Percentiles rank a stretch among this genome's conserved stretches.
phyloP scores from a whole-genome alignment of 2,113 vertebrate genomes.

The Onychostruthus taczanowskii region DNA sequence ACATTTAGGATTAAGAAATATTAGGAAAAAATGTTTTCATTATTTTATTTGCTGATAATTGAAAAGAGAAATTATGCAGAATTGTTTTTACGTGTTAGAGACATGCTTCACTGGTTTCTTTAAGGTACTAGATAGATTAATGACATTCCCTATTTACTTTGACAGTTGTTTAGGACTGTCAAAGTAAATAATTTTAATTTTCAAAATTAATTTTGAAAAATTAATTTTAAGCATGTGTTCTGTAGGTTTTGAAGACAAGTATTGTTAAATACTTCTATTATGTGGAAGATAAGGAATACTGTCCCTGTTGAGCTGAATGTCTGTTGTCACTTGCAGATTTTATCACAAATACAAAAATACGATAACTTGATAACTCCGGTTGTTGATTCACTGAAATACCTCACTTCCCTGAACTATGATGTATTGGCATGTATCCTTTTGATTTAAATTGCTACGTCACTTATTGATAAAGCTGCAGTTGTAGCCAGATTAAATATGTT shows the following conservation, averaged over 20 bases:
- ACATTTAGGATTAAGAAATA: neutral
- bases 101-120: neutral
- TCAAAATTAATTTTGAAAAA: no score
- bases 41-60: no score
- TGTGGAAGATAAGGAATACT: neutral
- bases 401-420: constrained; percentile 97
- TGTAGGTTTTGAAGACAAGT: neutral
- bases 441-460: neutral
- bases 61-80: no score
- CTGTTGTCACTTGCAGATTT: constrained; percentile 79
- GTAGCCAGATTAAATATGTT: neutral
- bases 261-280: neutral
- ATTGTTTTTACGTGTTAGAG: no score
- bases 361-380: constrained; percentile 97
- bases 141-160: neutral
- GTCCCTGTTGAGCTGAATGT: neutral
- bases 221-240: neutral
- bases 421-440: constrained; percentile 98
- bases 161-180: neutral
- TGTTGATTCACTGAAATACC: constrained; percentile 98
- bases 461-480: neutral
- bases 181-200: no score
- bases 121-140: neutral
- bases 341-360: constrained; percentile 98
- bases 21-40: neutral